These are phyloP conservation scores for Aphaenogaster rudis DNA, from an alignment of 1,140 invertebrate species.

Conservation along the genomic window DNA sequence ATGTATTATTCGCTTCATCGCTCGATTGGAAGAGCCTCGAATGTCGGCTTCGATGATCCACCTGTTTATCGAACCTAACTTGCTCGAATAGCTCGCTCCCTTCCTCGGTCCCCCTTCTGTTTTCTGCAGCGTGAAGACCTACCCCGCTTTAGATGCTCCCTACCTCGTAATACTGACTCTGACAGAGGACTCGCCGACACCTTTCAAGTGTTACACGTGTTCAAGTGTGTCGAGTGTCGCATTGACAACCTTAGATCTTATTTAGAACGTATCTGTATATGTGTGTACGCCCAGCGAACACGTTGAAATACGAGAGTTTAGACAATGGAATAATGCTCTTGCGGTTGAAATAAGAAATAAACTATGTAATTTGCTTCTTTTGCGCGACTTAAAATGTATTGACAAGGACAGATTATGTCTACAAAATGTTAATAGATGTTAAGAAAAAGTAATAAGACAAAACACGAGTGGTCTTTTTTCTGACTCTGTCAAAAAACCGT, in stretches of 20 bases:
- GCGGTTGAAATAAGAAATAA: not conserved
- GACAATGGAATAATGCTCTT: not conserved
- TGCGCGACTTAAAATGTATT: not conserved
- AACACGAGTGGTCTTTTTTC: not conserved
- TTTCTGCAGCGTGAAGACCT: constrained; percentile 70
- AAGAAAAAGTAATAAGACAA: not conserved
- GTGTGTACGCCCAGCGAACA: not conserved
- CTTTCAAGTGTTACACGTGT: constrained; percentile 82
- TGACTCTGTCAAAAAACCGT: not conserved
- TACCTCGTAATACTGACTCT: constrained; percentile 70
- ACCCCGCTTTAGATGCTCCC: constrained; percentile 60
- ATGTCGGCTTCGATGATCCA: constrained; percentile 74
- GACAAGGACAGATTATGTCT: not conserved
- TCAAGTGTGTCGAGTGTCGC: constrained; percentile 80
- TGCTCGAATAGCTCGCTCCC: constrained; percentile 54
- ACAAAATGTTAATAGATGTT: not conserved
- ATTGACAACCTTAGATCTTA: constrained; percentile 75
- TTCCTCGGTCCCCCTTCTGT: constrained; percentile 9
- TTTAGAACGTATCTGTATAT: constrained; percentile 46
- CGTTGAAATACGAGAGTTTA: not conserved
- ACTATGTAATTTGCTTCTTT: not conserved
- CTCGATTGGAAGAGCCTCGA: constrained; percentile 60
- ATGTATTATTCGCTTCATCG: constrained; percentile 28
- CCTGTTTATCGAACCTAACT: constrained; percentile 72
- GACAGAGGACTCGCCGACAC: constrained; percentile 76